phyloP scores from a whole-genome alignment of 2,888 invertebrate genomes.

The Odontothrips loti region DNA sequence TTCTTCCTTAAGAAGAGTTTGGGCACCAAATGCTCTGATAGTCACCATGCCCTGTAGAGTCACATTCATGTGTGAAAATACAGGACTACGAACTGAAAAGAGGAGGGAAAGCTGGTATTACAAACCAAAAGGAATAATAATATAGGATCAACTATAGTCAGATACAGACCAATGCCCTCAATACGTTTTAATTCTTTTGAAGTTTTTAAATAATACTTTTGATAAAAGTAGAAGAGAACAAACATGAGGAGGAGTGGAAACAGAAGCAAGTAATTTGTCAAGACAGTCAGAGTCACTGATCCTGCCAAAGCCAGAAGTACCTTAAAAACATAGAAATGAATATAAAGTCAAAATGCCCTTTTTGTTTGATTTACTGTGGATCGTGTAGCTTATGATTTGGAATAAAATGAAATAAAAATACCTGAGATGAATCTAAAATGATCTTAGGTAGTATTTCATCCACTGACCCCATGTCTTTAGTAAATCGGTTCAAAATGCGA shows the following conservation, averaged over 20 bases:
- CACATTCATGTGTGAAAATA: slow-evolving; percentile 90
- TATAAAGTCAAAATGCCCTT: slow-evolving; percentile 31
- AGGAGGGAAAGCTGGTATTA: slow-evolving; percentile 29
- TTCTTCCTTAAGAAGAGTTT: slow-evolving; percentile 69
- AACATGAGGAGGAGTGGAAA: slow-evolving; percentile 48
- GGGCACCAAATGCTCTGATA: slow-evolving; percentile 82
- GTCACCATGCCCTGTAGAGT: slow-evolving; percentile 86
- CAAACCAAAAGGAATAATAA: too few species aligned
- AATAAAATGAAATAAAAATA: slow-evolving; percentile 35
- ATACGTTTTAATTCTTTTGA: slow-evolving; percentile 48
- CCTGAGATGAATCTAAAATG: slow-evolving; percentile 55
- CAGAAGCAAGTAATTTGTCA: slow-evolving; percentile 53
- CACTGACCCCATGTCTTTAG: slow-evolving; percentile 77
- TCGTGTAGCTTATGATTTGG: background rate
- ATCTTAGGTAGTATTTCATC: slow-evolving; percentile 59
- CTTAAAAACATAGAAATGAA: background rate
- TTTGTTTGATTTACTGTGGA: too few species aligned
- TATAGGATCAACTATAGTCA: too few species aligned
- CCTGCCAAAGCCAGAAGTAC: background rate
- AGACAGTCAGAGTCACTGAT: slow-evolving; percentile 49
- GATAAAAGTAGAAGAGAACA: slow-evolving; percentile 45
- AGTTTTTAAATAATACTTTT: slow-evolving; percentile 48
- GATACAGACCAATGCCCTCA: slow-evolving; percentile 42
- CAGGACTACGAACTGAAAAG: slow-evolving; percentile 78
- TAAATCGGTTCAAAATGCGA: slow-evolving; percentile 79